phyloP scores from a whole-genome alignment of 2,888 invertebrate genomes.

The Oxycera nigricornis region DNA sequence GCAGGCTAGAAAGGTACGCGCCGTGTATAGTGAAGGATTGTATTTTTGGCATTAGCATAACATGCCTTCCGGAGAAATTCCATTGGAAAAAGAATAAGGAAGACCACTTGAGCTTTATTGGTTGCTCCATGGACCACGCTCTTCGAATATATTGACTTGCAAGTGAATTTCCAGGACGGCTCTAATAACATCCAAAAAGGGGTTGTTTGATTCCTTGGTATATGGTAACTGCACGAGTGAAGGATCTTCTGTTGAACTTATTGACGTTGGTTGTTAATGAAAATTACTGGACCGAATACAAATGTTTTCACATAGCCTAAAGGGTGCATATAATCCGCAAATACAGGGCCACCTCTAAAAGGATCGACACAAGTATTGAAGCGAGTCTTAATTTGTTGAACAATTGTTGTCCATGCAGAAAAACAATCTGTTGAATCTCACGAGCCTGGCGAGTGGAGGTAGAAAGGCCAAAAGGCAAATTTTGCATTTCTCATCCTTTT shows the following conservation, averaged over 20 bases:
- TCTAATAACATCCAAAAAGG: slow-evolving; percentile 9
- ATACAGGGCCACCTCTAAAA: background rate
- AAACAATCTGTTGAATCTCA: slow-evolving; percentile 31
- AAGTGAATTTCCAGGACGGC: background rate
- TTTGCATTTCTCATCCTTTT: background rate
- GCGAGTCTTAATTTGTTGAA: slow-evolving; percentile 7
- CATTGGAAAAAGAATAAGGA: background rate
- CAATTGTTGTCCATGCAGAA: slow-evolving; percentile 25
- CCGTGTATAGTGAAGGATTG: slow-evolving; percentile 2
- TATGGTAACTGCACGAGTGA: no score
- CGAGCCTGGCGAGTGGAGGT: no score
- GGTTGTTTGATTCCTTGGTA: no score
- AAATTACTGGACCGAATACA: slow-evolving; percentile 32
- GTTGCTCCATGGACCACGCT: background rate
- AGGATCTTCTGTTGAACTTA: no score
- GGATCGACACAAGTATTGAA: background rate
- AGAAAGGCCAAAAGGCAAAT: background rate
- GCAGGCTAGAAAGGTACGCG: background rate
- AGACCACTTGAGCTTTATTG: slow-evolving; percentile 30
- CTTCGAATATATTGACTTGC: background rate
- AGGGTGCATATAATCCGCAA: background rate
- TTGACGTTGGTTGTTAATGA: slow-evolving; percentile 19
- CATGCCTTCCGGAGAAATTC: slow-evolving; percentile 12
- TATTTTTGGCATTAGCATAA: slow-evolving; percentile 30
- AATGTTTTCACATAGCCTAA: slow-evolving; percentile 11